Evolutionary conservation across 2,797 vertebrate genomes (phyloP).

Genomic region (Taenioides sp.): DNA sequence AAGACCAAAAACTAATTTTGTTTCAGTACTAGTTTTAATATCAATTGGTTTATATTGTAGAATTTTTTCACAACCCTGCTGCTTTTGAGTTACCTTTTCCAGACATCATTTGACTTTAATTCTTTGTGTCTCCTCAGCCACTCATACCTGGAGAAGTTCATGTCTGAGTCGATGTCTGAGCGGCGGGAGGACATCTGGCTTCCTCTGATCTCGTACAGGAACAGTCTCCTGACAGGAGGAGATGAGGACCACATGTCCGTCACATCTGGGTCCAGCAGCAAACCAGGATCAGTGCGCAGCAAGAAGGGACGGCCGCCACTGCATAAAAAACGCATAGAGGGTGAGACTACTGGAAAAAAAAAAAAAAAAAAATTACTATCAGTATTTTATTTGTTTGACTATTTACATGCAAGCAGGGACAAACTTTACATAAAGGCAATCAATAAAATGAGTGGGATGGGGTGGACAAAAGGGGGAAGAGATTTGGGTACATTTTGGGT

Average conservation of each 20-base stretch:
- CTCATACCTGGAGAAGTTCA: conserved; percentile 97
- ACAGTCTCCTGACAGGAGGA: conserved; percentile 94
- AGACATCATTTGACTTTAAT: neutral
- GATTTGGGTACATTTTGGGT: conserved; percentile 52
- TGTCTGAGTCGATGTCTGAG: conserved; percentile 98
- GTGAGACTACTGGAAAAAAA: conserved; percentile 50
- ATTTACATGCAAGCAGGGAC: no score
- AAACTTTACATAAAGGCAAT: no score
- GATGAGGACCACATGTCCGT: conserved; percentile 95
- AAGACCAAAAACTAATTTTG: neutral
- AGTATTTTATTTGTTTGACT: no score
- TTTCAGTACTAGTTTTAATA: neutral
- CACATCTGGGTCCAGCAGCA: conserved; percentile 93
- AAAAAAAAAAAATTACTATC: no score
- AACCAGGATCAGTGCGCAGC: conserved; percentile 92
- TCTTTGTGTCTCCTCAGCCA: conserved; percentile 76
- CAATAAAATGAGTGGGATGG: no score
- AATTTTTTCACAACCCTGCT: neutral
- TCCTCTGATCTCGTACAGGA: conserved; percentile 96
- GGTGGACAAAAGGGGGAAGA: no score
- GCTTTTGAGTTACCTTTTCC: neutral
- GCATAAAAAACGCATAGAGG: conserved; percentile 91
- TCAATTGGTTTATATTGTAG: neutral
- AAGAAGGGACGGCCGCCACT: conserved; percentile 94
- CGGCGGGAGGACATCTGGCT: conserved; percentile 98